These are phyloP conservation scores for Coelopa frigida DNA, from an alignment of 1,140 invertebrate genomes.

Conservation along the genomic window DNA sequence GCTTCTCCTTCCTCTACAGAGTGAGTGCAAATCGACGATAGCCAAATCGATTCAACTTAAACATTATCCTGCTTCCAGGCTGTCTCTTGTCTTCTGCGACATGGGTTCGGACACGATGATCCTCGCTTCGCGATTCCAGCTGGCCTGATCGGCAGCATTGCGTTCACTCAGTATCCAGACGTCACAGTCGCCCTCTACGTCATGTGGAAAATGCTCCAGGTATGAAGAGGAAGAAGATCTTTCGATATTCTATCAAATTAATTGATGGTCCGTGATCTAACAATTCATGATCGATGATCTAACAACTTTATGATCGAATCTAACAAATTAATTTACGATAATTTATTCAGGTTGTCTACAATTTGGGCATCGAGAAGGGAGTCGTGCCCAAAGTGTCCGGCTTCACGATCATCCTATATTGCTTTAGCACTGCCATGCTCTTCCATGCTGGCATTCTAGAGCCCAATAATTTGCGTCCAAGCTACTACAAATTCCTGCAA, in stretches of 20 bases:
- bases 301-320: background rate
- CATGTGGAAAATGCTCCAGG: slow-evolving; percentile 65
- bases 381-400: slow-evolving; percentile 55
- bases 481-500: slow-evolving; percentile 79
- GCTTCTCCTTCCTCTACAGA: slow-evolving; percentile 57
- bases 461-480: slow-evolving; percentile 66
- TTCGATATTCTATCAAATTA: too few species aligned
- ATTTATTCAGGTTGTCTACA: slow-evolving; percentile 55
- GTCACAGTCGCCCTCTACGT: slow-evolving; percentile 62
- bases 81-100: slow-evolving; percentile 53
- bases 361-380: slow-evolving; percentile 51
- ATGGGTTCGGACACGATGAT: slow-evolving; percentile 51
- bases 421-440: slow-evolving; percentile 67
- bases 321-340: too few species aligned
- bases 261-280: too few species aligned
- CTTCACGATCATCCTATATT: slow-evolving; percentile 64
- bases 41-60: background rate
- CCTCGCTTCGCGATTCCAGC: slow-evolving; percentile 56
- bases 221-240: slow-evolving; percentile 34
- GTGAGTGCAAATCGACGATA: slow-evolving; percentile 39
- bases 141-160: slow-evolving; percentile 54
- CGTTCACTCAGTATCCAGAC: slow-evolving; percentile 59
- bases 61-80: slow-evolving; percentile 41
- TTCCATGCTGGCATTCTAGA: slow-evolving; percentile 76
- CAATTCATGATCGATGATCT: background rate